Evolutionary conservation across 2,797 vertebrate genomes (phyloP), one percentile per base, ranked within the genome.

Genomic region (Coendou prehensilis): DNA sequence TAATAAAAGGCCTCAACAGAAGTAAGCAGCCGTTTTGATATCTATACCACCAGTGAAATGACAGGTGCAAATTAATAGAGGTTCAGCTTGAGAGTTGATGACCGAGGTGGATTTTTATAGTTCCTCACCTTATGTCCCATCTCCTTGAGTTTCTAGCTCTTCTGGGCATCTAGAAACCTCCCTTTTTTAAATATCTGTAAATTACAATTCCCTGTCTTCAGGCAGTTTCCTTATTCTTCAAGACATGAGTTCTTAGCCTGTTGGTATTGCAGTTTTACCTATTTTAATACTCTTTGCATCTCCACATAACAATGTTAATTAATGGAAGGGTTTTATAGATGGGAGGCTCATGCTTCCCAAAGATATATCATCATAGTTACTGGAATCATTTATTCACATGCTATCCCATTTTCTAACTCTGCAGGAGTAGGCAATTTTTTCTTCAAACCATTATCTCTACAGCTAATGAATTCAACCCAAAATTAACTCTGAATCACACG

Each of bases 341-440:
- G 75, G 47, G 54, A 57, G 67, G 47, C 22, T 80, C 47, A 45
- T 71, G 52, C 75, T 78, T 76, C 75, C 64, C 78, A 76, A 86
- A 87, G 93, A 95, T 84, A 71, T 37, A 52, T 71, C 88, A 91
- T 89, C 30, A 5, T 14, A 78, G 56, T 45, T 67, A 64, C 93
- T 89, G 90, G 50, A 85, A 91, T 89, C 86, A 84, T 84, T 94
- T 91, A 67, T 85, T 93, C 54, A 64, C 71, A 37, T 11, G 69
- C 20, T 47, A 56, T 82, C 14, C 91, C 14, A 71, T 95, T 96
- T 93, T 90, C 96, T 52, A 57, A 81, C 93, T 96, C 92, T 96
- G 84, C 61, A 96, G 87, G 87, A 79, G 59, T 67, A 88, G 61
- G 73, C 78, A 94, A 56, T 78, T 93, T 97, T 92, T 89, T 96